Conservation (phyloP, 2,113 vertebrate genomes). For the Hyaena hyaena region DNA sequence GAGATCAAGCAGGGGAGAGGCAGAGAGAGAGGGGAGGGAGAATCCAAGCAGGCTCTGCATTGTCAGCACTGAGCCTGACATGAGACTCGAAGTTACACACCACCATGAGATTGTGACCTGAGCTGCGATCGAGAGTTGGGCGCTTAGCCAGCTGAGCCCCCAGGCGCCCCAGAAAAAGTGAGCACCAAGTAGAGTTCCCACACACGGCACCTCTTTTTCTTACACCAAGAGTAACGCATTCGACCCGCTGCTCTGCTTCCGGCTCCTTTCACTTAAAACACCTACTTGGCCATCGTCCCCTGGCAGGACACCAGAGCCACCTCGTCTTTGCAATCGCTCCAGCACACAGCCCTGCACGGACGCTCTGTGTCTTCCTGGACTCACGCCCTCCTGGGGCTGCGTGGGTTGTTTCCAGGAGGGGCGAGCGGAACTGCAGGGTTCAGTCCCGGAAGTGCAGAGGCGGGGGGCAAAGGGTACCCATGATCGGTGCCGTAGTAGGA, state of each 20-base stretch:
- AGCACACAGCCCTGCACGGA: fast-evolving
- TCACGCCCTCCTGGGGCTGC: fast-evolving
- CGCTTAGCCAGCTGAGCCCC: too few relatives aligned
- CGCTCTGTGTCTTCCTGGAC: fast-evolving
- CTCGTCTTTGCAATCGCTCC: too few relatives aligned
- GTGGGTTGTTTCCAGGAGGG: neutral
- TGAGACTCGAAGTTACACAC: too few relatives aligned
- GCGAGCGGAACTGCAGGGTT: too few relatives aligned
- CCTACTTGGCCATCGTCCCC: fast-evolving
- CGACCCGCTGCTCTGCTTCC: fast-evolving
- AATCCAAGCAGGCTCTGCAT: too few relatives aligned
- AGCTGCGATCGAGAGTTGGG: too few relatives aligned
- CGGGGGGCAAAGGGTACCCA: neutral
- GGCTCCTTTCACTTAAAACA: neutral
- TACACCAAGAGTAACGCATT: fast-evolving
- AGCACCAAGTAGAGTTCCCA: fast-evolving
- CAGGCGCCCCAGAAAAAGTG: neutral
- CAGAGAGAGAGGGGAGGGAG: too few relatives aligned
- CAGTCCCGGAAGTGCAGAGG: neutral
- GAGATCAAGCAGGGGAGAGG: too few relatives aligned
- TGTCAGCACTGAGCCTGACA: too few relatives aligned
- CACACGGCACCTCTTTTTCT: fast-evolving
- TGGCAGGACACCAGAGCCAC: neutral
- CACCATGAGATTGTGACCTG: too few relatives aligned
- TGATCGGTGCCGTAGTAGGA: neutral